phyloP scores from a whole-genome alignment of 2,113 vertebrate species.

The Poecilia latipinna region DNA sequence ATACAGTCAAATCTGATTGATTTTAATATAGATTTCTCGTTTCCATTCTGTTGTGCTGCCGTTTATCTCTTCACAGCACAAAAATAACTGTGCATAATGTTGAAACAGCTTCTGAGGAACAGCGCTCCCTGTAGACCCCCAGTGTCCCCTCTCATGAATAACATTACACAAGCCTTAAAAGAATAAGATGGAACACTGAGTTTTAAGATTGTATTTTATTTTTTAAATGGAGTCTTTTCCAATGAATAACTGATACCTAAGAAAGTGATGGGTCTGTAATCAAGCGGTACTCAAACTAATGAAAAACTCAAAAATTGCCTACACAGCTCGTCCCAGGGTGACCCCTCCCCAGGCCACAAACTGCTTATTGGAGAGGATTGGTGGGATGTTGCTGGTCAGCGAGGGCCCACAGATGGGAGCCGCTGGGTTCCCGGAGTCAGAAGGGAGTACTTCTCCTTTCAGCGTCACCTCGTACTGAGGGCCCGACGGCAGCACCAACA shows the following conservation, averaged over 20 bases:
- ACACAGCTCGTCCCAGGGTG: constrained; percentile 88
- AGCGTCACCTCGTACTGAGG: constrained; percentile 94
- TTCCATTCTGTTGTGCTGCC: constrained; percentile 18
- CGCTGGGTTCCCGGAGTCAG: constrained; percentile 47
- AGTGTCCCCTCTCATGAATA: constrained; percentile 68
- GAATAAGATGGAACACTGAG: constrained; percentile 43
- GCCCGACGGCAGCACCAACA: constrained; percentile 91
- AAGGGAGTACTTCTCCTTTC: constrained; percentile 80
- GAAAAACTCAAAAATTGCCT: constrained; percentile 73
- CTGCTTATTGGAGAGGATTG: constrained; percentile 95
- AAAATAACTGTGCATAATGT: constrained; percentile 53
- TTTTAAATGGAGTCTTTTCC: constrained; percentile 46
- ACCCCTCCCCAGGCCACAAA: constrained; percentile 94
- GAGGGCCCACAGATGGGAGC: constrained; percentile 33
- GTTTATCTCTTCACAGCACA: constrained; percentile 23
- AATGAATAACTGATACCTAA: constrained; percentile 57
- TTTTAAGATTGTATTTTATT: constrained; percentile 14
- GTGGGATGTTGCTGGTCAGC: constrained; percentile 78
- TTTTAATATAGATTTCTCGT: constrained; percentile 1
- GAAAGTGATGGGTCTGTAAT: constrained; percentile 15
- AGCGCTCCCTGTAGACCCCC: constrained; percentile 40
- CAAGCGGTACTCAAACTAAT: constrained; percentile 29
- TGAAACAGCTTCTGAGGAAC: constrained; percentile 63
- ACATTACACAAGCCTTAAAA: constrained; percentile 61
- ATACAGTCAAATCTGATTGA: not conserved